Evolutionary conservation across 2,888 invertebrate genomes (phyloP), one percentile per base, ranked within the genome.

Genomic region (Tetragonisca angustula): DNA sequence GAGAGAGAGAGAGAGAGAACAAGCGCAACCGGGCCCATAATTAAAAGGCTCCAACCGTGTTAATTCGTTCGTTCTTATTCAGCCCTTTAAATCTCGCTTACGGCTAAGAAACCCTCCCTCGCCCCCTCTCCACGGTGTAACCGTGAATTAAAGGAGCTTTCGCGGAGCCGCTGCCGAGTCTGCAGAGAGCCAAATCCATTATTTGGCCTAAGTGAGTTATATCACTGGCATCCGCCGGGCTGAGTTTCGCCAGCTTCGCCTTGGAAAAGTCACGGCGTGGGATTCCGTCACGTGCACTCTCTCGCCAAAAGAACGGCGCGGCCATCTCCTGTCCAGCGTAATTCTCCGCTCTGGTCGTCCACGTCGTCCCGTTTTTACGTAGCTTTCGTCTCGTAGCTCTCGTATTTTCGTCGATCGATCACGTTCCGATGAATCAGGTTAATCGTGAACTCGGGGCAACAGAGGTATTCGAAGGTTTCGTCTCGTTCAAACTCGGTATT

Each of bases 21-120:
- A 27, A 64, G 27, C 62, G 69, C 27, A 69, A 75, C 68, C 79
- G 43, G 75, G 76, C 74, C 72, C 83, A 84, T 84, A 87, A 88
- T 88, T 88, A 87, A 88, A 88, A 84, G 83, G 81, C 80, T 79
- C 79, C 80, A 71, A 62, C 76, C 77, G 80, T 88, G 83, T 88
- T 88, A 88, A 88, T 88, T 87, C 88, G 79, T 87, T 84, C 83
- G 62, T 87, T 87, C 85, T 87, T 87, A 88, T 87, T 88, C 85
- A 79, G 61, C 74, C 68, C 80, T 81, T 88, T 85, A 80, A 85
- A 87, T 85, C 85, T 76, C 81, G 76, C 67, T 81, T 70, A 72
- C 67, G 77, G 72, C 76, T 52, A 65, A 74, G 68, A 68, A 80
- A 74, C 59, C 69, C 71, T 52, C 50, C 24, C 24, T 27, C 54